These are phyloP conservation scores for Zele albiditarsus DNA, from an alignment of 2,888 invertebrate genomes.

Conservation along the genomic window DNA sequence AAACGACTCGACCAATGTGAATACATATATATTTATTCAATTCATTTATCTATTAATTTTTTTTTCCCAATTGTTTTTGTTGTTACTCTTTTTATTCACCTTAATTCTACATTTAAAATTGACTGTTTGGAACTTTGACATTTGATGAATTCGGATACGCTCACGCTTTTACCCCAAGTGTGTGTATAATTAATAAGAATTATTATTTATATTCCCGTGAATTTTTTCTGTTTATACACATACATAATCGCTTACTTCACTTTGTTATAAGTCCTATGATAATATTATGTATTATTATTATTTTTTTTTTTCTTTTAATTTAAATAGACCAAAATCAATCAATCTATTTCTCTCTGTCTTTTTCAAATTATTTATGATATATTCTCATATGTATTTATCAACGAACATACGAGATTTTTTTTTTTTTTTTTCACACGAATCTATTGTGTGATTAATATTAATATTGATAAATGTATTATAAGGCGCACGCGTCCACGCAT, in stretches of 20 bases:
- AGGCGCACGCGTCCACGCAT: slow-evolving; percentile 48
- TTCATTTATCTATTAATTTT: slow-evolving; percentile 32
- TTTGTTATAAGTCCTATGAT: not conserved
- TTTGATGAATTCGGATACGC: slow-evolving; percentile 42
- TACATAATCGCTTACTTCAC: not conserved
- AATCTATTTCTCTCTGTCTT: slow-evolving; percentile 1
- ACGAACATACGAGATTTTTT: slow-evolving; percentile 42
- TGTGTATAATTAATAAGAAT: slow-evolving; percentile 15
- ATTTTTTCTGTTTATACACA: not conserved
- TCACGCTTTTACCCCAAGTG: slow-evolving; percentile 35
- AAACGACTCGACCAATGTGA: not conserved
- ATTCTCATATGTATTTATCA: slow-evolving; percentile 25
- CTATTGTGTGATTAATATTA: slow-evolving; percentile 16
- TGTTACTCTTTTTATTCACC: not conserved
- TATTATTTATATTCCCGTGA: not conserved
- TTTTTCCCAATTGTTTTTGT: not conserved
- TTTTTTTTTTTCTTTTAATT: not conserved
- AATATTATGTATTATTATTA: not conserved
- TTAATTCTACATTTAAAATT: slow-evolving; percentile 38
- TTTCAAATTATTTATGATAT: not conserved
- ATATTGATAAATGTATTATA: slow-evolving; percentile 15
- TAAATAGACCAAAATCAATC: slow-evolving; percentile 12
- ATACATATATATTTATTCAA: not conserved
- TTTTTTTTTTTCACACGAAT: slow-evolving; percentile 9
- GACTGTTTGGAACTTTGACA: slow-evolving; percentile 42